These are phyloP conservation scores for Corynorhinus townsendii DNA, from an alignment of 2,113 vertebrate genomes.

Conservation along the genomic window DNA sequence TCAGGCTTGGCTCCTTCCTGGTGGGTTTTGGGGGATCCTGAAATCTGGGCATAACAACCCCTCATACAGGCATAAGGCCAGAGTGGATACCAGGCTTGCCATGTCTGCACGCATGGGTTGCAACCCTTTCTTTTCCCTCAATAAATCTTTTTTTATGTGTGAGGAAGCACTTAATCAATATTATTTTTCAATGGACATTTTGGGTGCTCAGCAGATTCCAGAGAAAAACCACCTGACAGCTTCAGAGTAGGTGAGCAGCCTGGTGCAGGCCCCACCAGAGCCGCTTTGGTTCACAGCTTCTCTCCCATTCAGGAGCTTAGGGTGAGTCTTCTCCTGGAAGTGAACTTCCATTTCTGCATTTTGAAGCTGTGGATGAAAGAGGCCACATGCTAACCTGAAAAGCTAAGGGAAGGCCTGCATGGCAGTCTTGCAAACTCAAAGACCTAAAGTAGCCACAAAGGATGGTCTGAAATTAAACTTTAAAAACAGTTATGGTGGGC, in stretches of 20 bases:
- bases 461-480: too few species aligned
- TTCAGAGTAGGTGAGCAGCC: not conserved
- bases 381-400: too few species aligned
- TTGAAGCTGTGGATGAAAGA: not conserved
- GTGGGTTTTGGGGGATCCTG: too few species aligned
- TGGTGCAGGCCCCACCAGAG: not conserved
- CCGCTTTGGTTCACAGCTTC: not conserved
- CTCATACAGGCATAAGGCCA: not conserved
- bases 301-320: not conserved
- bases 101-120: not conserved
- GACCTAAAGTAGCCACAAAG: too few species aligned
- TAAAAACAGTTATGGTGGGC: too few species aligned
- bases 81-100: not conserved
- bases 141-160: not conserved
- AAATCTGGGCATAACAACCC: too few species aligned
- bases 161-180: not conserved
- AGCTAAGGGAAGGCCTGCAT: too few species aligned
- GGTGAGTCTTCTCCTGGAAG: not conserved
- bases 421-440: too few species aligned
- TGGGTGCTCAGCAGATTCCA: not conserved
- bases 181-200: not conserved
- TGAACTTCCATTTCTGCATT: not conserved
- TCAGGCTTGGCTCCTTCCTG: too few species aligned
- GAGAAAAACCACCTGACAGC: not conserved
- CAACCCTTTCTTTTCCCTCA: not conserved